Evolutionary conservation across 2,888 invertebrate genomes (phyloP).

Genomic region (Philaethria dido): DNA sequence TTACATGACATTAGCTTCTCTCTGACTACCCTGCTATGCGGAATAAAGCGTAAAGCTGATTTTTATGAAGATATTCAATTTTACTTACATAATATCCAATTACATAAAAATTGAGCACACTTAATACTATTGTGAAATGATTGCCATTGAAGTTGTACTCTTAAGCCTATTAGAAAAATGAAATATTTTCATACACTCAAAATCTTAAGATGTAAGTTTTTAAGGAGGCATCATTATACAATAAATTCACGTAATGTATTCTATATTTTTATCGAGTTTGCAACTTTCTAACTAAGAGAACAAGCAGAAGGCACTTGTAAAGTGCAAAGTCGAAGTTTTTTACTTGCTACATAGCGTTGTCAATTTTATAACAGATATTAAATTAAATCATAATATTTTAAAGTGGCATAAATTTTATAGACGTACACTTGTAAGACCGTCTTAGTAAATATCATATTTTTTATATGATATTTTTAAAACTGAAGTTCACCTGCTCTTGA

Average conservation of each 20-base stretch:
- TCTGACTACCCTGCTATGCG: no score
- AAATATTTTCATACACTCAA: slow-evolving; percentile 7
- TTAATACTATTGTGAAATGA: no score
- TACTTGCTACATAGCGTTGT: slow-evolving; percentile 35
- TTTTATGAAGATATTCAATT: no score
- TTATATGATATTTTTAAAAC: no score
- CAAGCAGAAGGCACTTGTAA: slow-evolving; percentile 39
- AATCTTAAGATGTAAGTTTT: slow-evolving; percentile 38
- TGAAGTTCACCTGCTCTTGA: no score
- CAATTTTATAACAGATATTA: slow-evolving; percentile 27
- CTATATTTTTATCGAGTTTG: slow-evolving; percentile 43
- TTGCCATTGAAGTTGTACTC: no score
- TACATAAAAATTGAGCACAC: no score
- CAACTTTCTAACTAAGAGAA: slow-evolving; percentile 42
- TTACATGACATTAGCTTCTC: no score
- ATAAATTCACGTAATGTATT: slow-evolving; percentile 41
- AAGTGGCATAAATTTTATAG: not conserved
- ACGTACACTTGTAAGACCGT: no score
- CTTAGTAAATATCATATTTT: no score
- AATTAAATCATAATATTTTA: not conserved
- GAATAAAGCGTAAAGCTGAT: no score
- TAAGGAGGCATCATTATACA: slow-evolving; percentile 40
- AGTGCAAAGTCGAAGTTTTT: slow-evolving; percentile 39
- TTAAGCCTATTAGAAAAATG: not conserved
- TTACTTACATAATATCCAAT: no score